Evolutionary conservation across 2,113 vertebrate genomes (phyloP).

Genomic region (Nothocercus nigrocapillus): DNA sequence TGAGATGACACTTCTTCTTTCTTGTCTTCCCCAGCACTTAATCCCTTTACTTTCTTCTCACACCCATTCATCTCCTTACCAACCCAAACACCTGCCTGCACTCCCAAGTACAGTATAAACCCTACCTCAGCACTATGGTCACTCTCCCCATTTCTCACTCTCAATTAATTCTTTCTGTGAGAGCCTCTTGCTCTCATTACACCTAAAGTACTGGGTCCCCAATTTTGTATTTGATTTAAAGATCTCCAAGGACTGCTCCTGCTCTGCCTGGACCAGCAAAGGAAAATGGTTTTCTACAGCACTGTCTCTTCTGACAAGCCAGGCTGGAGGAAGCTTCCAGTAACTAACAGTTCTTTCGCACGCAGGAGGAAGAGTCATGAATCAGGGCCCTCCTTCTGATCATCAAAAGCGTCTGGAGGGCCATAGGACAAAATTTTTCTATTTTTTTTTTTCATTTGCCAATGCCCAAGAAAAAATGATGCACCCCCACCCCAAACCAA

Average conservation of each 20-base stretch:
- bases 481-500: not conserved
- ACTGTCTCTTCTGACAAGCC: not conserved
- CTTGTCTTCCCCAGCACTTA: not conserved
- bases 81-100: not conserved
- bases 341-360: not conserved
- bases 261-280: not conserved
- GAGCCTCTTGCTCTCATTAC: accelerated
- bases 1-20: not conserved
- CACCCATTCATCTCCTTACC: not conserved
- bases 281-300: not conserved
- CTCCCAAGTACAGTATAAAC: not conserved
- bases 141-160: not conserved
- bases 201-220: accelerated
- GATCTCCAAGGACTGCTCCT: not conserved
- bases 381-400: not conserved
- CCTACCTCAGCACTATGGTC: not conserved
- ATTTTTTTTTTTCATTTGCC: not conserved
- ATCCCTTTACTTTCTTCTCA: not conserved
- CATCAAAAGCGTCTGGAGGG: not conserved
- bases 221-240: not conserved
- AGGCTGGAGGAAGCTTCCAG: not conserved
- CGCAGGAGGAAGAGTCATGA: not conserved
- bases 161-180: not conserved
- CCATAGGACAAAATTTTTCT: no score
- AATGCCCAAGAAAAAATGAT: not conserved